phyloP scores from a whole-genome alignment of 1,140 invertebrate species.

The Anastrepha obliqua region DNA sequence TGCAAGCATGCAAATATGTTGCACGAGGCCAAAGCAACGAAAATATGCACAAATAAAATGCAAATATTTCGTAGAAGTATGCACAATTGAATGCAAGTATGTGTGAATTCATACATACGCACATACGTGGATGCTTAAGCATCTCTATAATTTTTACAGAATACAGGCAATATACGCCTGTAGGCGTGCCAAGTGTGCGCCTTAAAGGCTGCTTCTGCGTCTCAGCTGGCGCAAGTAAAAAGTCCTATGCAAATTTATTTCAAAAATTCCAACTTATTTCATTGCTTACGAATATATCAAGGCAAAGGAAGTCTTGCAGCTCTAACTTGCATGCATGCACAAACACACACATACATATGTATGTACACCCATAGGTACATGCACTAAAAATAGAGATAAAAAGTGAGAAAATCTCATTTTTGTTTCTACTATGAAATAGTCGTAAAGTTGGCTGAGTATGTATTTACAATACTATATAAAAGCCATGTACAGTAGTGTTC shows the following conservation, averaged over 20 bases:
- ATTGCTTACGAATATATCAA: not conserved
- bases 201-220: slow-evolving; percentile 1
- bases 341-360: too few species aligned
- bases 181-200: slow-evolving; percentile 5
- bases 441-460: slow-evolving; percentile 31
- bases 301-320: slow-evolving; percentile 8
- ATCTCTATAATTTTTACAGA: not conserved
- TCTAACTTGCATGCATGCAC: not conserved
- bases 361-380: too few species aligned
- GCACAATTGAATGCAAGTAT: slow-evolving; percentile 12
- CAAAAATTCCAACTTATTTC: slow-evolving; percentile 36
- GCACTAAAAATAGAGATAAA: not conserved
- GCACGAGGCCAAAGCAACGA: slow-evolving; percentile 26
- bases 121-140: not conserved
- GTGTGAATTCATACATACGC: not conserved
- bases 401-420: slow-evolving; percentile 45
- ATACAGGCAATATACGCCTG: slow-evolving; percentile 18
- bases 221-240: not conserved
- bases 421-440: slow-evolving; percentile 42
- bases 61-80: slow-evolving; percentile 39
- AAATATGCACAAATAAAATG: slow-evolving; percentile 48
- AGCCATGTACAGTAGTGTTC: not conserved
- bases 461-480: not conserved
- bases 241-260: slow-evolving; percentile 18
- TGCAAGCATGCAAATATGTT: slow-evolving; percentile 43